A percentile compares a stretch with the other conserved stretches of the same genome.
These are phyloP conservation scores for Aspidiotus destructor DNA, from an alignment of 2,888 invertebrate genomes.

Conservation along the genomic window DNA sequence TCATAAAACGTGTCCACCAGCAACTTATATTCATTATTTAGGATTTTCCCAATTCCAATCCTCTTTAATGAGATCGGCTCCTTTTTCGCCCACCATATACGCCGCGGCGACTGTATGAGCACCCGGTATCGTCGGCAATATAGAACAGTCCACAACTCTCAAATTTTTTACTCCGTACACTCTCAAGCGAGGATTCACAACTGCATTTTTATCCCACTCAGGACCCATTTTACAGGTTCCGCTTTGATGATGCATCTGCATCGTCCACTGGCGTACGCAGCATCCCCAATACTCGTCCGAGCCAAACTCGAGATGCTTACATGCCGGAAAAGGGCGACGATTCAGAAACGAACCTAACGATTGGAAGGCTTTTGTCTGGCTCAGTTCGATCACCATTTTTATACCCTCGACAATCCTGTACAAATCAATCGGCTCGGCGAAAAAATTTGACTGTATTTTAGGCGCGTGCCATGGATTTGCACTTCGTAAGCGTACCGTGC, in stretches of 20 bases:
- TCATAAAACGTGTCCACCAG: too few species aligned
- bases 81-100: constrained; percentile 51
- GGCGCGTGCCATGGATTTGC: constrained; percentile 67
- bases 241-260: constrained; percentile 59
- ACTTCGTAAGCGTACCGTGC: constrained; percentile 55
- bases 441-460: constrained; percentile 70
- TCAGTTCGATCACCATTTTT: constrained; percentile 48
- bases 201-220: constrained; percentile 36
- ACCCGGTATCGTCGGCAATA: constrained; percentile 49
- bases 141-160: constrained; percentile 48
- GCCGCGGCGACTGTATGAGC: constrained; percentile 49
- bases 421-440: constrained; percentile 54
- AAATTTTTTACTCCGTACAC: constrained; percentile 45
- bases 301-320: constrained; percentile 51
- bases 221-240: constrained; percentile 40
- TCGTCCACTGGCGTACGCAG: constrained; percentile 57
- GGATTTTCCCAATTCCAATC: constrained; percentile 36
- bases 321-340: constrained; percentile 56
- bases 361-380: constrained; percentile 48
- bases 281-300: constrained; percentile 67
- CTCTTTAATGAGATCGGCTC: constrained; percentile 45
- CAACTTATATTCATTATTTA: too few species aligned
- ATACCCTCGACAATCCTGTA: constrained; percentile 56
- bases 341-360: constrained; percentile 48
- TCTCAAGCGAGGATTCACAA: constrained; percentile 40